Evolutionary conservation across 1,140 invertebrate genomes (phyloP), one percentile per base, ranked within the genome.

Genomic region (Macrotrachela quadricornifera): DNA sequence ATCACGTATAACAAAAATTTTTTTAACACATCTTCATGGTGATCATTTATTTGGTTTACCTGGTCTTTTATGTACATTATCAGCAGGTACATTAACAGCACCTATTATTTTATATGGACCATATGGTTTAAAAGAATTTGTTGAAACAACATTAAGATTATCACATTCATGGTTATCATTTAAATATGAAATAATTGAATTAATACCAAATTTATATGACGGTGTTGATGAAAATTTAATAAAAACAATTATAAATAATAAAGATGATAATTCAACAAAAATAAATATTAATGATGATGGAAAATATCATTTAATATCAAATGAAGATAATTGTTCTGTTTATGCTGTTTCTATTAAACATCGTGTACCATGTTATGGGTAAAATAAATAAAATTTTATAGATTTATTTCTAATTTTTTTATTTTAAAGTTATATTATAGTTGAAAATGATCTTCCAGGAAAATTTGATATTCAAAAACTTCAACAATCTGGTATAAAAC

Each of bases 21-120:
- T 74, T 58, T 71, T 74, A 38, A 69, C 72, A 41, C 73, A 74
- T 65, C 63, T 74, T 12, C 73, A 74, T 64, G 73, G 73, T 37
- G 73, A 74, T 60, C 72, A 74, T 64, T 61, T 68, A 43, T 74
- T 70, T 65, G 71, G 71, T n/a, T 56, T 74, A 14, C 71, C 71
- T 30, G 72, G 72, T 9, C 57, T 73, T 9, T 51, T 74, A 55
- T 73, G 71, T 57, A 73, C 71, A 0, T 8, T 30, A 59, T 73
- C 9, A 65, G 65, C 49, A 61, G 65, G 55, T 62, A 60, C 44
- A 62, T 52, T 53, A 56, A 13, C 46, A 10, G 60, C 62, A 47
- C 57, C 61, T 49, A 52, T 69, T 10, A 65, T 71, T 51, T 60
- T 73, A 6, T 73, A 71, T 63, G 72, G 71, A 37, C 71, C 71